Evolutionary conservation across 2,113 vertebrate species (phyloP).

Genomic region (Apteryx owenii): DNA sequence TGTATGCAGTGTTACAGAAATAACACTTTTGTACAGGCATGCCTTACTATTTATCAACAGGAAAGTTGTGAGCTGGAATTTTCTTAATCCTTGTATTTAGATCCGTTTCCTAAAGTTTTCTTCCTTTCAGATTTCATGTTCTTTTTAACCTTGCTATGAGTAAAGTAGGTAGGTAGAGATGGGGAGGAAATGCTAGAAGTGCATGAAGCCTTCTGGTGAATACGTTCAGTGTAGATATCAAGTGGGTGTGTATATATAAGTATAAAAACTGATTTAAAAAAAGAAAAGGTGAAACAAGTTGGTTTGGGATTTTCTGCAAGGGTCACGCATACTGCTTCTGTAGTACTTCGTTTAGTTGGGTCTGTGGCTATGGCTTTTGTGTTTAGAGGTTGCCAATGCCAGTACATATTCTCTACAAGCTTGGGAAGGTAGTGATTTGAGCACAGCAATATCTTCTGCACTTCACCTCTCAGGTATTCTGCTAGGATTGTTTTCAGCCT

Average conservation of each 20-base stretch:
- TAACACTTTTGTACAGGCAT: neutral
- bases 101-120: neutral
- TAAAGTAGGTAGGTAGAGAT: neutral
- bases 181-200: neutral
- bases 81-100: neutral
- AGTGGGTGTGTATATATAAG: neutral
- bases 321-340: neutral
- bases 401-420: accelerated
- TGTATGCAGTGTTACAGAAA: neutral
- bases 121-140: neutral
- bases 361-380: neutral
- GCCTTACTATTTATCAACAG: neutral
- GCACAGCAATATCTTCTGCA: neutral
- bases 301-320: neutral
- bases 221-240: neutral
- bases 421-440: neutral
- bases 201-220: neutral
- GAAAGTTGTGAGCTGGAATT: neutral
- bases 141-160: neutral
- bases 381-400: neutral
- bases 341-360: neutral
- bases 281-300: neutral
- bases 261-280: neutral
- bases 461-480: neutral
- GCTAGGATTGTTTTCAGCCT: neutral